Evolutionary conservation across 2,113 vertebrate genomes (phyloP), one percentile per base, ranked within the genome.

Genomic region (Herpailurus yagouaroundi): DNA sequence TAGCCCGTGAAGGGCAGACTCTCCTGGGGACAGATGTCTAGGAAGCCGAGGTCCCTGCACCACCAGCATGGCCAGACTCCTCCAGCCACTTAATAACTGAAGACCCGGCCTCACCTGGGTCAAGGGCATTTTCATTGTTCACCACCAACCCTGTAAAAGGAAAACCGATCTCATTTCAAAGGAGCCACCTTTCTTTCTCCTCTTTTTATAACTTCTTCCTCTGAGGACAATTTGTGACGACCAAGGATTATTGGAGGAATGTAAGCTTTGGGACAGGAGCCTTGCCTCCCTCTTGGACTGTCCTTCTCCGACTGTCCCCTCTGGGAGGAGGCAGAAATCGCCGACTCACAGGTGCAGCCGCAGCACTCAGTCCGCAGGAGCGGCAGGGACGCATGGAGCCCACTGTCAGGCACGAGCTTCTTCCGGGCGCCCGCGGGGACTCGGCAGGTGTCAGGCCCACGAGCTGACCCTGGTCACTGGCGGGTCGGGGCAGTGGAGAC

Each of bases 231-330:
- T 81, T 68, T 85, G 74, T 64, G 63, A 48, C 0, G 25, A 73
- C 68, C 36, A 85, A 96, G 85, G 84, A 33, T 18, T n/a, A 9
- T 90, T 52, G 85, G 96, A 88, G 90, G 88, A 66, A 89, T 1
- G 13, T 3, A 89, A 45, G 86, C 31, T 73, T 80, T 64, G 33
- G 84, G 69, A 80, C 68, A 45, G 21, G 38, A 18, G 23, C 31
- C 21, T 16, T 4, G 13, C 36, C 11, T 21, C 18, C 19, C 8
- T 5, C 69, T 29, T 55, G 68, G 45, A 23, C 50, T 16, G 45
- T 55, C 60, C 23, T 60, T 60, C 57, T 84, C 85, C 41, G 27
- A 21, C 33, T 50, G 13, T 21, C 71, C 7, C 9, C 3, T 45
- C 41, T 38, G 55, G 69, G 88, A 64, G 57, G 45, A 52, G 89